Evolutionary conservation across 2,888 invertebrate genomes (phyloP).

Genomic region (Pseudococcus longispinus): DNA sequence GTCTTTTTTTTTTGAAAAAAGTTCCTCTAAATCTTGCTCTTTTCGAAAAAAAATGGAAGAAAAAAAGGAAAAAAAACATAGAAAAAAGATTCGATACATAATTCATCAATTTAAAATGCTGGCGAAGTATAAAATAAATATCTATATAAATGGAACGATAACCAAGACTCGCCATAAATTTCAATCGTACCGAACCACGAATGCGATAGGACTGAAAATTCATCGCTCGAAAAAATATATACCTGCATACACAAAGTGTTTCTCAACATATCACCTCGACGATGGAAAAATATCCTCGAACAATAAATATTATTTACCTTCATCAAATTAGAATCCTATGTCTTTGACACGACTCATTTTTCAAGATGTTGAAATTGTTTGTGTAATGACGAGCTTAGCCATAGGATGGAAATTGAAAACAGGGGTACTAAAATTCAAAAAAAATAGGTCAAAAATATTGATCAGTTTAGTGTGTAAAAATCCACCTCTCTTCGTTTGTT

Average conservation of each 20-base stretch:
- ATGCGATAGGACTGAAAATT: neutral
- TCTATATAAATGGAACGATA: neutral
- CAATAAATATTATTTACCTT: neutral
- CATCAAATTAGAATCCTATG: neutral
- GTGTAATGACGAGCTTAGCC: neutral
- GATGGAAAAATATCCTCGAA: neutral
- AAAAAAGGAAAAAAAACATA: neutral
- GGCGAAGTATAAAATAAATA: neutral
- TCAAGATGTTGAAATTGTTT: neutral
- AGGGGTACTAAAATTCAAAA: neutral
- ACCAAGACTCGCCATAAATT: neutral
- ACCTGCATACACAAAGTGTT: neutral
- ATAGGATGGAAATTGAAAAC: neutral
- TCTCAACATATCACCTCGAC: neutral
- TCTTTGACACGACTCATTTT: neutral
- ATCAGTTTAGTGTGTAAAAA: neutral
- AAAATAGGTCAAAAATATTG: conserved; percentile 4
- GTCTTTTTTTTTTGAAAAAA: neutral
- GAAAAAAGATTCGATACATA: neutral
- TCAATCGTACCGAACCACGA: neutral
- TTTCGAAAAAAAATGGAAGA: neutral
- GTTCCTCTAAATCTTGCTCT: neutral
- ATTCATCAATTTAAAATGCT: neutral
- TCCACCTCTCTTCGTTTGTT: neutral
- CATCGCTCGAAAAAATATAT: neutral